Evolutionary conservation across 2,888 invertebrate species (phyloP).

Genomic region (Ormyrus rosae): DNA sequence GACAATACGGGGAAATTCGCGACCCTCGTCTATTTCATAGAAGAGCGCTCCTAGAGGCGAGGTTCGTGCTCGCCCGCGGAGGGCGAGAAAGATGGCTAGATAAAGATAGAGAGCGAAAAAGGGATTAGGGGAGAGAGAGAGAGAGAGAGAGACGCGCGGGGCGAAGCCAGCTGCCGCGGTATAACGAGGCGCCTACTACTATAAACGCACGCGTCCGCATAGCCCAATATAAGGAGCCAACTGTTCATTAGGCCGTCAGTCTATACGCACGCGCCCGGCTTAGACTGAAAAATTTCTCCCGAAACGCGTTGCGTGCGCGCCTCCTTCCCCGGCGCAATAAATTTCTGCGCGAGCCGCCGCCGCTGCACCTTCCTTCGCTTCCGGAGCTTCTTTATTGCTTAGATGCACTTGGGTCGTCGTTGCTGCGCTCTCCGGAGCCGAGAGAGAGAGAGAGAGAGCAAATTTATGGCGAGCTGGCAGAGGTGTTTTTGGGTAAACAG

Average conservation of each 20-base stretch:
- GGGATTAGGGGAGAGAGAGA: slow-evolving; percentile 52
- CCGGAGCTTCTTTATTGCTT: not conserved
- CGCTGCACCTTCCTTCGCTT: not conserved
- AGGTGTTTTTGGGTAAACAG: slow-evolving; percentile 18
- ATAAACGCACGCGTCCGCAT: not conserved
- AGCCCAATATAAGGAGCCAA: slow-evolving; percentile 65
- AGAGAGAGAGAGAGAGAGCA: not conserved
- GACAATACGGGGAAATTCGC: not conserved
- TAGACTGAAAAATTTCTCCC: slow-evolving; percentile 31
- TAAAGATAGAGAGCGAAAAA: slow-evolving; percentile 48
- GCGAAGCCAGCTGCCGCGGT: slow-evolving; percentile 64
- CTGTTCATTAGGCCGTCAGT: slow-evolving; percentile 72
- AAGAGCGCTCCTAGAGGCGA: no score
- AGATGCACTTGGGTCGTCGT: not conserved
- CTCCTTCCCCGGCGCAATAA: slow-evolving; percentile 47
- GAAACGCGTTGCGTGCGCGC: slow-evolving; percentile 14
- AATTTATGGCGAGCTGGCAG: slow-evolving; percentile 16
- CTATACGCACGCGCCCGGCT: slow-evolving; percentile 32
- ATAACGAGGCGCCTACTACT: slow-evolving; percentile 62
- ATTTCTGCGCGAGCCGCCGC: slow-evolving; percentile 25
- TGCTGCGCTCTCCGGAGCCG: not conserved
- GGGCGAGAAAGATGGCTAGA: slow-evolving; percentile 57
- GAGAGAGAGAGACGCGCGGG: slow-evolving; percentile 67
- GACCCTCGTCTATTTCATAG: no score
- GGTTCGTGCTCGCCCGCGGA: slow-evolving; percentile 20